These are phyloP conservation scores for Spinus pinus DNA, from an alignment of 2,797 vertebrate genomes.

Conservation along the genomic window DNA sequence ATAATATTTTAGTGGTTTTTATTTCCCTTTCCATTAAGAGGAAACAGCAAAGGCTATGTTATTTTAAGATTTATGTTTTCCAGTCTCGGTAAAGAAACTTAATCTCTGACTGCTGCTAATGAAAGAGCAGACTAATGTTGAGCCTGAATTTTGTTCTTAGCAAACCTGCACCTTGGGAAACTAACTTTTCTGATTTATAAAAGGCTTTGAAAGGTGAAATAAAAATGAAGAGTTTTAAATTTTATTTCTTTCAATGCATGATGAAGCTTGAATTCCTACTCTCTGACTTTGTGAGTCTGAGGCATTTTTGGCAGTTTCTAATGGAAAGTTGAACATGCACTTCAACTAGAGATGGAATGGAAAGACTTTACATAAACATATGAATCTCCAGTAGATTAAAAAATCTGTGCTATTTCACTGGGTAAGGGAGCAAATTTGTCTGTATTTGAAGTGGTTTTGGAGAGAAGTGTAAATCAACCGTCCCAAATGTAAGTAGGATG, in stretches of 20 bases:
- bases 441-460: not conserved
- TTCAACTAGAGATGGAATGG: constrained; percentile 33
- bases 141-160: not conserved
- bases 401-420: not conserved
- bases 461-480: not conserved
- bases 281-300: constrained; percentile 45
- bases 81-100: not conserved
- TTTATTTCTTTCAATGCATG: not conserved
- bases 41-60: not conserved
- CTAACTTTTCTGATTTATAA: not conserved
- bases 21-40: not conserved
- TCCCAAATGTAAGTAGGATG: not conserved
- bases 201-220: not conserved
- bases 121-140: not conserved
- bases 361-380: constrained; percentile 54
- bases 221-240: not conserved
- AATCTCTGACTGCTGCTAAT: not conserved
- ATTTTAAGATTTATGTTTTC: not conserved
- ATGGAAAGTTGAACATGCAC: constrained; percentile 59
- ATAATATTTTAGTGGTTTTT: not conserved
- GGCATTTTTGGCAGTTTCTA: constrained; percentile 56
- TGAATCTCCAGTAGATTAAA: not conserved
- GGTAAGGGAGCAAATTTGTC: not conserved
- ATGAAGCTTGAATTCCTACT: constrained; percentile 39
- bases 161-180: not conserved